phyloP scores from a whole-genome alignment of 1,140 invertebrate species.

The Lycorma delicatula region DNA sequence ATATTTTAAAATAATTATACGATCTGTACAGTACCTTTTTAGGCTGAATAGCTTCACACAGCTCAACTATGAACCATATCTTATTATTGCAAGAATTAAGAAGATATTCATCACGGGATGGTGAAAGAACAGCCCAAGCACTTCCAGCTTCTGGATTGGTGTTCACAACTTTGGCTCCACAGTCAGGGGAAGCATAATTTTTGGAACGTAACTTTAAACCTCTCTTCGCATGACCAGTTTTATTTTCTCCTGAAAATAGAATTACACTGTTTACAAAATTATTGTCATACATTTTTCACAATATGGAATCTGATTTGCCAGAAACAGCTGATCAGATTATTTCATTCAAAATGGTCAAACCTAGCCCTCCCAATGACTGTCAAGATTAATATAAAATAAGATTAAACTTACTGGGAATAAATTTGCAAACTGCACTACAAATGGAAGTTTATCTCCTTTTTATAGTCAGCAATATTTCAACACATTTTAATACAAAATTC shows the following conservation, averaged over 20 bases:
- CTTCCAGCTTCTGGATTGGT: constrained; percentile 86
- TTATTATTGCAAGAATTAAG: constrained; percentile 84
- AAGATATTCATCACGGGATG: constrained; percentile 93
- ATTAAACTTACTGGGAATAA: too few relatives aligned
- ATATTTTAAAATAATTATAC: too few relatives aligned
- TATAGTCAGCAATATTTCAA: too few relatives aligned
- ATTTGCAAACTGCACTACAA: too few relatives aligned
- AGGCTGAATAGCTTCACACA: constrained; percentile 94
- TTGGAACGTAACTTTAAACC: constrained; percentile 62
- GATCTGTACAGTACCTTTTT: constrained; percentile 49
- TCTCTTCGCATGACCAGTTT: constrained; percentile 23
- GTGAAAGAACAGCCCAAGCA: constrained; percentile 72
- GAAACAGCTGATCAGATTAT: too few relatives aligned
- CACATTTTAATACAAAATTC: too few relatives aligned
- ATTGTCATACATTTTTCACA: too few relatives aligned
- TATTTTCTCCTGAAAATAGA: background rate
- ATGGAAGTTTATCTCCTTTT: too few relatives aligned
- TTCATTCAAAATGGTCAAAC: too few relatives aligned
- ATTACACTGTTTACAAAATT: background rate
- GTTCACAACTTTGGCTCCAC: constrained; percentile 92
- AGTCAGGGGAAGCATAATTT: constrained; percentile 92
- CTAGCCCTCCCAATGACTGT: too few relatives aligned
- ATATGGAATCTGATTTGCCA: too few relatives aligned
- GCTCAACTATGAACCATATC: constrained; percentile 94
- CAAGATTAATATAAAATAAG: too few relatives aligned